phyloP scores from a whole-genome alignment of 2,888 invertebrate species.

The Julus scanicus region DNA sequence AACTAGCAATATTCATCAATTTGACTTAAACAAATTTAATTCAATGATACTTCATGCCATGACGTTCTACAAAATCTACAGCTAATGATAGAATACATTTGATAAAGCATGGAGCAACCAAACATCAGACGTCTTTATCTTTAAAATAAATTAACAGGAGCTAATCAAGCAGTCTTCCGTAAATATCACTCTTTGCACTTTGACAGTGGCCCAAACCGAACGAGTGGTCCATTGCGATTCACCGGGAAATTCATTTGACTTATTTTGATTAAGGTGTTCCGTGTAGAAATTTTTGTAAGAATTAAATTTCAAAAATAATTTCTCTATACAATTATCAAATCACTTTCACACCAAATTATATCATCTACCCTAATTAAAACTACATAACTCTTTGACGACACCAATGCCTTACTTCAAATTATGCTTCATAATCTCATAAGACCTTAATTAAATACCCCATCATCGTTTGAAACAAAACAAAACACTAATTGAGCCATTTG shows the following conservation, averaged over 20 bases:
- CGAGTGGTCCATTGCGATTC: background rate
- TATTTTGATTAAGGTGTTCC: background rate
- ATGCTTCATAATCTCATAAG: slow-evolving; percentile 21
- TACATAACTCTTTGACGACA: background rate
- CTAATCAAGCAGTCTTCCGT: background rate
- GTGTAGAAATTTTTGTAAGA: slow-evolving; percentile 19
- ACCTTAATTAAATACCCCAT: background rate
- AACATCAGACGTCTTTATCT: background rate
- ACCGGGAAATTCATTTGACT: background rate
- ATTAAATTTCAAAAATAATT: slow-evolving; percentile 25
- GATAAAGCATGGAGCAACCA: background rate
- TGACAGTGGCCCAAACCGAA: background rate
- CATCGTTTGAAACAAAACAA: background rate
- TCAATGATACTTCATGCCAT: no score
- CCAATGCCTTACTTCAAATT: slow-evolving; percentile 6
- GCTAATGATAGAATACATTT: background rate
- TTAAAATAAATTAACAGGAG: background rate
- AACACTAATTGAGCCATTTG: background rate
- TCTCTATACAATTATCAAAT: slow-evolving; percentile 22
- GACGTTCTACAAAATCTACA: no score
- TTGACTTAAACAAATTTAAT: no score
- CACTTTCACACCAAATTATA: slow-evolving; percentile 15
- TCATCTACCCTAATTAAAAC: slow-evolving; percentile 9
- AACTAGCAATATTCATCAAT: no score
- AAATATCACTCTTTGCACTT: background rate